Percentiles rank a stretch among this genome's conserved stretches.
Evolutionary conservation across 2,797 vertebrate species (phyloP).

Genomic region (Chromis chromis): DNA sequence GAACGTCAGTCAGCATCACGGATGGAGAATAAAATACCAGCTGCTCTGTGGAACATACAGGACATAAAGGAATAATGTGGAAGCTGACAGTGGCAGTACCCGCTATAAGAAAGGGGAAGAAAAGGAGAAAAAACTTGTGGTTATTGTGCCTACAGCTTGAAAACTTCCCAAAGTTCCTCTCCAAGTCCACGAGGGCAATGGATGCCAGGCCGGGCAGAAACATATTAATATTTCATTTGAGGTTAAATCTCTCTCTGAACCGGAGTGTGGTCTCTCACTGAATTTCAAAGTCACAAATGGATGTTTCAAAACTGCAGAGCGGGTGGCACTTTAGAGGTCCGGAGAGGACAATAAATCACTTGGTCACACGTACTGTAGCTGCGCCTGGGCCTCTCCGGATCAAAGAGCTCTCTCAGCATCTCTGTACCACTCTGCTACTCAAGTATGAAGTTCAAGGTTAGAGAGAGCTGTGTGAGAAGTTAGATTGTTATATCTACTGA

Average conservation of each 20-base stretch:
- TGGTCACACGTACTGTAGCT: constrained; percentile 36
- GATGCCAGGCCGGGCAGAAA: constrained; percentile 36
- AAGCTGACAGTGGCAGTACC: not conserved
- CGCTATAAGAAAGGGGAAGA: not conserved
- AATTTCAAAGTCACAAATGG: constrained; percentile 69
- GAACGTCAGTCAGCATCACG: constrained; percentile 30
- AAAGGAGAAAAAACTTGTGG: not conserved
- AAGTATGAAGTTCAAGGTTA: constrained; percentile 16
- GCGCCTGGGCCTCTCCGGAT: constrained; percentile 31
- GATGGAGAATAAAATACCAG: constrained; percentile 48
- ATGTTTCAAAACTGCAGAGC: constrained; percentile 58
- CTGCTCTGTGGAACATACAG: constrained; percentile 12
- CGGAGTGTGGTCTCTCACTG: constrained; percentile 46
- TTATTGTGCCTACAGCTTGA: constrained; percentile 9
- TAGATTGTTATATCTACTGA: not conserved
- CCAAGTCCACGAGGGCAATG: constrained; percentile 13
- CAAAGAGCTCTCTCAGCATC: constrained; percentile 62
- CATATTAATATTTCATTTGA: constrained; percentile 62
- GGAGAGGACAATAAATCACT: constrained; percentile 68
- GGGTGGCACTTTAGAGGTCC: constrained; percentile 54
- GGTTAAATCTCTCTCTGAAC: constrained; percentile 45
- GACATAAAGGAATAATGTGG: not conserved
- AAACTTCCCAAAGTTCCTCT: constrained; percentile 51
- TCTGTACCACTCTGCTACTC: constrained; percentile 16
- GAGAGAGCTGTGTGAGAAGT: constrained; percentile 17